A percentile compares a stretch with the other conserved stretches of the same genome.
Evolutionary conservation across 2,888 invertebrate genomes (phyloP).

Genomic region (Syrista parreyssii): DNA sequence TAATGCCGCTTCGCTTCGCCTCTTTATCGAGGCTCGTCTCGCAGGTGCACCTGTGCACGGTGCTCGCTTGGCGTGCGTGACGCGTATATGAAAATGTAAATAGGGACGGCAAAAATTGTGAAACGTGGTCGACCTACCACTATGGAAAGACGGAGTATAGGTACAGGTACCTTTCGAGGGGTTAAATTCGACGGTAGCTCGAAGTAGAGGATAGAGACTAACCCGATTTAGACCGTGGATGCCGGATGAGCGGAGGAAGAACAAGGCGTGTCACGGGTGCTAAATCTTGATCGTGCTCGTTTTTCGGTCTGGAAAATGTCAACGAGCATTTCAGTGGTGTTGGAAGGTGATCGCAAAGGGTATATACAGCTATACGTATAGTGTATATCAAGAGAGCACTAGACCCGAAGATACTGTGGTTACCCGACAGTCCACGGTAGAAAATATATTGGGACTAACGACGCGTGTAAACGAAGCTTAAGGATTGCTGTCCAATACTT

Average conservation of each 20-base stretch:
- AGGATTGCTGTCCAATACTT: not conserved
- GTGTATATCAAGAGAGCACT: not conserved
- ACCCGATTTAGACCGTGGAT: not conserved
- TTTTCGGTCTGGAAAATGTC: not conserved
- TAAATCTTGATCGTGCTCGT: not conserved
- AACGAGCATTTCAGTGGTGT: not conserved
- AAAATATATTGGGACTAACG: constrained; percentile 38
- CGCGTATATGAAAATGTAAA: not conserved
- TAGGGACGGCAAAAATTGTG: not conserved
- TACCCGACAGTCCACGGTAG: constrained; percentile 1
- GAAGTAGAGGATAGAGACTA: not conserved
- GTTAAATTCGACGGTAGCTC: not conserved
- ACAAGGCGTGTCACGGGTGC: not conserved
- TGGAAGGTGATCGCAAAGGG: not conserved
- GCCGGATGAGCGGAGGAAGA: not conserved
- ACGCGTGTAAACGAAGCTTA: constrained; percentile 42
- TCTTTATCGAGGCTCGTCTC: constrained; percentile 29
- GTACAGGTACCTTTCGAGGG: not conserved
- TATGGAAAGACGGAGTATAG: not conserved
- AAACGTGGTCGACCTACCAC: not conserved
- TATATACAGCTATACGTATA: not conserved
- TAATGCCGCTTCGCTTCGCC: constrained; percentile 39
- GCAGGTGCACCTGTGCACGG: constrained; percentile 1
- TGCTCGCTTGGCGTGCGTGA: not conserved
- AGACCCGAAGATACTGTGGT: not conserved